phyloP scores from a whole-genome alignment of 2,888 invertebrate species.

The Melanostoma mellinum region DNA sequence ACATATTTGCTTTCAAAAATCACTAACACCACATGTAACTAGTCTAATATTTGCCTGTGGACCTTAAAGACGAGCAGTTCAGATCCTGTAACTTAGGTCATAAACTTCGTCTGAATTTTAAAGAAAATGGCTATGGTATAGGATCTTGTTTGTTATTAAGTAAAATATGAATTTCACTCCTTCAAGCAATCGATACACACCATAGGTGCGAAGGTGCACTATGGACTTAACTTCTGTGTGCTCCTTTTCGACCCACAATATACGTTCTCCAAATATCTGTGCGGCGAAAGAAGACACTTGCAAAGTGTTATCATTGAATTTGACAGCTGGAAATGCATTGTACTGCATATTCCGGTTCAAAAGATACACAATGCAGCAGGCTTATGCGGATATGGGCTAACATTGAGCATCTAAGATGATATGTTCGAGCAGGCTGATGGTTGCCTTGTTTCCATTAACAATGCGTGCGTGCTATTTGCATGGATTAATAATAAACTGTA shows the following conservation, averaged over 20 bases:
- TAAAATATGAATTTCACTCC: slow-evolving; percentile 65
- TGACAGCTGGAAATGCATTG: slow-evolving; percentile 35
- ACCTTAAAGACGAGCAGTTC: no score
- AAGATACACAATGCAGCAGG: not conserved
- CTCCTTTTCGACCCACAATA: no score
- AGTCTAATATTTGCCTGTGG: no score
- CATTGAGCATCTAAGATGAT: slow-evolving; percentile 49
- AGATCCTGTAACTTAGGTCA: no score
- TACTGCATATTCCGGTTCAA: not conserved
- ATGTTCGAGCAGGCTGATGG: slow-evolving; percentile 50
- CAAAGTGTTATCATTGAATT: slow-evolving; percentile 42
- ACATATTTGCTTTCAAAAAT: no score
- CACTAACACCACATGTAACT: no score
- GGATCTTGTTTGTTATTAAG: slow-evolving; percentile 11
- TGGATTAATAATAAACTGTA: slow-evolving; percentile 60
- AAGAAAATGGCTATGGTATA: slow-evolving; percentile 4
- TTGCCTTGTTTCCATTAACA: slow-evolving; percentile 55
- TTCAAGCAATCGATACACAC: slow-evolving; percentile 76
- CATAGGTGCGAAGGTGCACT: not conserved
- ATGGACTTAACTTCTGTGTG: not conserved
- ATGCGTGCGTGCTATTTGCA: slow-evolving; percentile 42
- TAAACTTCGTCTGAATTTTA: no score
- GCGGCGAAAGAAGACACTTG: slow-evolving; percentile 27
- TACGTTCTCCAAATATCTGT: not conserved
- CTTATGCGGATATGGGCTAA: not conserved